Conservation (phyloP, 2,888 invertebrate species). For the Lithophane ornitopus region DNA sequence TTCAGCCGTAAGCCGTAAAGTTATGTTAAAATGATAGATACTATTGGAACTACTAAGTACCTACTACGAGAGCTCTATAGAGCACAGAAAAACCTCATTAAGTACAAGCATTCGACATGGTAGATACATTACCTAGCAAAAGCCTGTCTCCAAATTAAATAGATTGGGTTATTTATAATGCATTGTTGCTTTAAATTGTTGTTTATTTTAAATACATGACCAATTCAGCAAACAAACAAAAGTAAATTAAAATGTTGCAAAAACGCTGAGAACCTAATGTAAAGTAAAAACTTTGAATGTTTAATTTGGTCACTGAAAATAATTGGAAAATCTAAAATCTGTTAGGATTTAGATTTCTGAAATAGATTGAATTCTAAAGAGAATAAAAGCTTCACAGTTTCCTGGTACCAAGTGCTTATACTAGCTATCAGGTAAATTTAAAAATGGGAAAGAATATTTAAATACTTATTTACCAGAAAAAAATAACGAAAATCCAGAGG, state of each 20-base stretch:
- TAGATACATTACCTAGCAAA: conserved; percentile 26
- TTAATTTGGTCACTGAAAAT: background rate
- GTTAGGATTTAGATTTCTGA: background rate
- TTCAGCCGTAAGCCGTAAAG: background rate
- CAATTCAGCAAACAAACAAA: conserved; percentile 14
- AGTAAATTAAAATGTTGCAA: conserved; percentile 12
- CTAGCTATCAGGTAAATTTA: background rate
- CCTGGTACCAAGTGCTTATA: background rate
- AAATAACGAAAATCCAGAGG: background rate
- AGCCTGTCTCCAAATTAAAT: conserved; percentile 16
- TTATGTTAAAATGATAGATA: background rate
- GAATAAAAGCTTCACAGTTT: background rate
- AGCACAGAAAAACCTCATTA: conserved; percentile 38
- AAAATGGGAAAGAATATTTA: background rate
- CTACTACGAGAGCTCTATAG: background rate
- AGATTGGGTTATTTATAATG: conserved; percentile 14
- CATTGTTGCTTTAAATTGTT: conserved; percentile 43
- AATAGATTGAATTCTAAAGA: background rate
- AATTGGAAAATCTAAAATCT: background rate
- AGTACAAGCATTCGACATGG: conserved; percentile 24
- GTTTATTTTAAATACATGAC: conserved; percentile 32
- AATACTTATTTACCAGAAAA: background rate
- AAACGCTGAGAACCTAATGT: background rate
- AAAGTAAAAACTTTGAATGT: conserved; percentile 23
- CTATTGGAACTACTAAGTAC: background rate